Evolutionary conservation across 53 echinoderm and acorn worm species (phyloP).

Genomic region (Holothuria scabra): DNA sequence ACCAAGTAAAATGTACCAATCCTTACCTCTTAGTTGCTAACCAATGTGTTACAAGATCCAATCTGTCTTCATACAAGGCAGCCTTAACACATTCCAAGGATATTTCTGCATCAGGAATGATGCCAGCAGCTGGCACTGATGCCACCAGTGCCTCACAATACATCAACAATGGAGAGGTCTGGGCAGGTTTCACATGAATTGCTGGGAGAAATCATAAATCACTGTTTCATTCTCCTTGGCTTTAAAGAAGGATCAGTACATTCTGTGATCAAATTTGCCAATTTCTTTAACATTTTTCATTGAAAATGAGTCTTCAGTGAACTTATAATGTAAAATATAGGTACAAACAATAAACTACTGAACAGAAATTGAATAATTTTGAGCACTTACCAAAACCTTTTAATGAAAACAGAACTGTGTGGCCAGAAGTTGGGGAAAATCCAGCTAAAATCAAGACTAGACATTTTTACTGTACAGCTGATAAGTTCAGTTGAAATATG

Average conservation of each 20-base stretch:
- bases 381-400: too few relatives aligned
- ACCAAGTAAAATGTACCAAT: neutral
- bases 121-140: constrained; percentile 86
- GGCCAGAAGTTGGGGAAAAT: too few relatives aligned
- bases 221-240: neutral
- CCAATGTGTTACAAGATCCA: constrained; percentile 93
- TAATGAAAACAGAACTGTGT: too few relatives aligned
- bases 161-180: constrained; percentile 77
- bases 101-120: constrained; percentile 83
- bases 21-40: constrained; percentile 83
- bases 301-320: too few relatives aligned
- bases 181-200: constrained; percentile 76
- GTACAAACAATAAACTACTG: too few relatives aligned
- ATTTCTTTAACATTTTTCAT: too few relatives aligned
- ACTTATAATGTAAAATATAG: too few relatives aligned
- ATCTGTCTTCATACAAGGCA: constrained; percentile 86
- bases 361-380: too few relatives aligned
- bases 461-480: too few relatives aligned
- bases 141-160: constrained; percentile 93
- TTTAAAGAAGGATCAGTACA: neutral
- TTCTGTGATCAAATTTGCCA: neutral
- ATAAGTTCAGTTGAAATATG: too few relatives aligned
- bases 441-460: too few relatives aligned
- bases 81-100: constrained; percentile 98
- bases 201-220: constrained; percentile 43